phyloP scores from a whole-genome alignment of 1,140 invertebrate genomes.

The Metopolophium dirhodum region DNA sequence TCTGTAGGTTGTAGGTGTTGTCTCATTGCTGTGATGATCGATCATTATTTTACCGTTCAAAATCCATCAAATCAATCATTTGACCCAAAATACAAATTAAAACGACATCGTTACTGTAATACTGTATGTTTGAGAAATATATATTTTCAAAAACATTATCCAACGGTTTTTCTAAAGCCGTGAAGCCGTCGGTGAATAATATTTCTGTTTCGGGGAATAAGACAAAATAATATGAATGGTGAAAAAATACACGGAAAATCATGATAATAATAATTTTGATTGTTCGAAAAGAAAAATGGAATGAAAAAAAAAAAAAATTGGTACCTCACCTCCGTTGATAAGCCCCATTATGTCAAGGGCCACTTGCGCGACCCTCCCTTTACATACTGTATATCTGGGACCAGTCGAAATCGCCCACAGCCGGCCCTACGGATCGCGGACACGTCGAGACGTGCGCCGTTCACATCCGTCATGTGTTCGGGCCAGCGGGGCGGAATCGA shows the following conservation, averaged over 20 bases:
- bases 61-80: not conserved
- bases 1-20: too few relatives aligned
- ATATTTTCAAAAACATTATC: not conserved
- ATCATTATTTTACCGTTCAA: not conserved
- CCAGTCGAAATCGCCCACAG: not conserved
- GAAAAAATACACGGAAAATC: not conserved
- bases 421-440: not conserved
- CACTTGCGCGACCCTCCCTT: not conserved
- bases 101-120: too few relatives aligned
- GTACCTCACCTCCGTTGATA: not conserved
- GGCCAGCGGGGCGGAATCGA: not conserved
- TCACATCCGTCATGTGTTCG: not conserved
- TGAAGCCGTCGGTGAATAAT: too few relatives aligned
- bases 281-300: not conserved
- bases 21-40: not conserved
- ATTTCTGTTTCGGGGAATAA: not conserved
- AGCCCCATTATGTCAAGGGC: constrained; percentile 45
- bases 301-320: not conserved
- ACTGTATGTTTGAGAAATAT: not conserved
- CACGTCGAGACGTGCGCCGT: not conserved
- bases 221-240: not conserved
- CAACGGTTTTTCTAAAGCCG: not conserved
- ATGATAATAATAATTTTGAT: too few relatives aligned
- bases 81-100: not conserved
- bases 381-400: constrained; percentile 34